Percentiles rank a stretch among this genome's conserved stretches.
These are phyloP conservation scores for Acridotheres tristis DNA, from an alignment of 2,797 vertebrate species.

Conservation along the genomic window DNA sequence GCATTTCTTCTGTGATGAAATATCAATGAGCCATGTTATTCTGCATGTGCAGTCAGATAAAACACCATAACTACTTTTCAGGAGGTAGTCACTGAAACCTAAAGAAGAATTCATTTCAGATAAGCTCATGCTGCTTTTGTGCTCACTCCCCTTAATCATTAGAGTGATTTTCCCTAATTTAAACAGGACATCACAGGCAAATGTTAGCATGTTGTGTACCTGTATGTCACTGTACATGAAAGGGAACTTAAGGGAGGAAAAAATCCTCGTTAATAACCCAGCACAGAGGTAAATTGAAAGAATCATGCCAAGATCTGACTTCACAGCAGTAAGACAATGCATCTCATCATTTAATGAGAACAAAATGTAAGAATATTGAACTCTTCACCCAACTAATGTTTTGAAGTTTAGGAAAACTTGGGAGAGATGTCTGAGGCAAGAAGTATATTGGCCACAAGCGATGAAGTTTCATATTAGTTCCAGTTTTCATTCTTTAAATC, in stretches of 20 bases:
- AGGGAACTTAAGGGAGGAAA: slow-evolving; percentile 20
- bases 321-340: slow-evolving; percentile 41
- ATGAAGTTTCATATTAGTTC: not conserved
- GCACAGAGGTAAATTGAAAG: slow-evolving; percentile 16
- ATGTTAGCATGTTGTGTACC: slow-evolving; percentile 40
- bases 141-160: slow-evolving; percentile 36
- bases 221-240: slow-evolving; percentile 44
- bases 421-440: not conserved
- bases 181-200: slow-evolving; percentile 46
- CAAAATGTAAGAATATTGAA: not conserved
- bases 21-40: slow-evolving; percentile 43
- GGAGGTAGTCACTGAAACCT: not conserved
- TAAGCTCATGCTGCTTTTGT: slow-evolving; percentile 49
- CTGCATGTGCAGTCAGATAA: slow-evolving; percentile 23
- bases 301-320: slow-evolving; percentile 14
- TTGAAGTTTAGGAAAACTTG: not conserved
- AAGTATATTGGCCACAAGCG: not conserved
- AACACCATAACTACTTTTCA: slow-evolving; percentile 37
- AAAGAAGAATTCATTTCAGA: slow-evolving; percentile 28
- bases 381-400: not conserved
- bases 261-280: not conserved
- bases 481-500: not conserved
- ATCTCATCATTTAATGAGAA: slow-evolving; percentile 8
- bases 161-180: slow-evolving; percentile 42
- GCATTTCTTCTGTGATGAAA: slow-evolving; percentile 48